phyloP scores from a whole-genome alignment of 2,888 invertebrate species.

The Poecilobothrus nobilitatus region DNA sequence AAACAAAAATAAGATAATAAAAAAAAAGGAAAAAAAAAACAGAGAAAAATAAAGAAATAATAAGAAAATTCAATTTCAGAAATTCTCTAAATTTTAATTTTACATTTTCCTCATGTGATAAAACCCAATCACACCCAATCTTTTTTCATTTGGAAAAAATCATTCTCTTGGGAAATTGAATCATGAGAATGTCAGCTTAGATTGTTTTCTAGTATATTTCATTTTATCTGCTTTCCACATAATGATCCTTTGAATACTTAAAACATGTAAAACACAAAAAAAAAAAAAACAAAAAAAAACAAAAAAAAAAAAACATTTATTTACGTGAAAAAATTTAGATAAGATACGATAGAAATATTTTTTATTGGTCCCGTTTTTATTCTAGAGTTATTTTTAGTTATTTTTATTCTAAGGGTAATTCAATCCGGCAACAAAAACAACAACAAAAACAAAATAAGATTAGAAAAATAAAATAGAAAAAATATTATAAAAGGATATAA shows the following conservation, averaged over 20 bases:
- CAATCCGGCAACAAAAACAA: background rate
- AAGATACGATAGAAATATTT: background rate
- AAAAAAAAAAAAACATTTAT: background rate
- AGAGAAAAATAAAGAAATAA: background rate
- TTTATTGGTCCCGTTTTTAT: background rate
- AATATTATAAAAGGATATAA: background rate
- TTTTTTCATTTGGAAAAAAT: background rate
- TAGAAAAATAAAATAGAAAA: background rate
- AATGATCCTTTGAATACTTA: background rate
- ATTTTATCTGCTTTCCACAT: background rate
- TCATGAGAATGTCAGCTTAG: slow-evolving; percentile 3
- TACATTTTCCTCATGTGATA: background rate
- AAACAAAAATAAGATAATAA: too few relatives aligned
- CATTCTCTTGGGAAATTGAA: slow-evolving; percentile 6
- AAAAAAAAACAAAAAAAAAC: background rate
- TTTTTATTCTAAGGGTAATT: background rate
- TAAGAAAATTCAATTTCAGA: background rate
- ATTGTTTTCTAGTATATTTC: background rate
- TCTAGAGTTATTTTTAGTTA: background rate
- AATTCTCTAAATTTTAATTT: background rate
- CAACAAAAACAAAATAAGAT: background rate
- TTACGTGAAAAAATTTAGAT: background rate
- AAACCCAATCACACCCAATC: background rate
- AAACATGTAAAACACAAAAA: background rate
- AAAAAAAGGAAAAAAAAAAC: too few relatives aligned